A percentile compares a stretch with the other conserved stretches of the same genome.
Evolutionary conservation across 1,140 invertebrate genomes (phyloP).

Genomic region (Harpegnathos saltator): DNA sequence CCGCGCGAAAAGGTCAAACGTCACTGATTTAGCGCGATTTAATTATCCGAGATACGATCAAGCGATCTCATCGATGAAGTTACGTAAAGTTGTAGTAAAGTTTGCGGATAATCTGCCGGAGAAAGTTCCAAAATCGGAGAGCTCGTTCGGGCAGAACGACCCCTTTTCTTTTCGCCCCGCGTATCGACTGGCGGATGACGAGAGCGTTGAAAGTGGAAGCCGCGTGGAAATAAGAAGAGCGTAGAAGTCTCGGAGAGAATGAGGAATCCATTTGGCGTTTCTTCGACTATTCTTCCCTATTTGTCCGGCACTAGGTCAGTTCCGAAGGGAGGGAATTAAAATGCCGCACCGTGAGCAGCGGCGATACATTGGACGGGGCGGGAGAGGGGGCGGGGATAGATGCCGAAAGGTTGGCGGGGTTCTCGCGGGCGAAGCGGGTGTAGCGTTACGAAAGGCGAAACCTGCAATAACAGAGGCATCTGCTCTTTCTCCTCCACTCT

Average conservation of each 20-base stretch:
- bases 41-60: too few relatives aligned
- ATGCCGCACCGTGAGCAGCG: background rate
- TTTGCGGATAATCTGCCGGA: too few relatives aligned
- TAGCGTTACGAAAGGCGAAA: slow-evolving; percentile 80
- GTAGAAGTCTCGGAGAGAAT: background rate
- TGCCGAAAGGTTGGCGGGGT: slow-evolving; percentile 42
- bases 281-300: too few relatives aligned
- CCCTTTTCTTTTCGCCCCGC: too few relatives aligned
- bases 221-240: slow-evolving; percentile 10
- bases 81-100: too few relatives aligned
- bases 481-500: slow-evolving; percentile 74
- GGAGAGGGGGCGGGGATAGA: slow-evolving; percentile 9
- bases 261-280: slow-evolving; percentile 9
- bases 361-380: too few relatives aligned
- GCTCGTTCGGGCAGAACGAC: too few relatives aligned
- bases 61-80: too few relatives aligned
- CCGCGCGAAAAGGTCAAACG: too few relatives aligned
- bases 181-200: background rate
- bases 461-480: slow-evolving; percentile 81
- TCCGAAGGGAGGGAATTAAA: slow-evolving; percentile 35
- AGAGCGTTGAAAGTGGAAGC: background rate
- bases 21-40: background rate
- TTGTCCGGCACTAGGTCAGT: slow-evolving; percentile 52
- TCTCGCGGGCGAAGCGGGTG: slow-evolving; percentile 65
- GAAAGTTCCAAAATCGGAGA: too few relatives aligned